phyloP scores from a whole-genome alignment of 1,140 invertebrate genomes.

The Drosophila orena region DNA sequence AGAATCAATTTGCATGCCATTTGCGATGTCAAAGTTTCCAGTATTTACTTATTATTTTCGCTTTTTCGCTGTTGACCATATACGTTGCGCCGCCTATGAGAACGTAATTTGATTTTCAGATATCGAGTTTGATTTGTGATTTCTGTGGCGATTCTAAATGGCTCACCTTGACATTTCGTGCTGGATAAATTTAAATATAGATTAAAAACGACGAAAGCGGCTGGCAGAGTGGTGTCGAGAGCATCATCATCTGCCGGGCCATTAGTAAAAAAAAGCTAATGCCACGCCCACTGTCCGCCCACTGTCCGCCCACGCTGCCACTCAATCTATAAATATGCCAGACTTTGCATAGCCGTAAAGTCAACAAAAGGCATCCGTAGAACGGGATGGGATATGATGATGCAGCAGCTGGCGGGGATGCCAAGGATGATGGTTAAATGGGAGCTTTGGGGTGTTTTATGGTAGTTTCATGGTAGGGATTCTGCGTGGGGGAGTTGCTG shows the following conservation, averaged over 20 bases:
- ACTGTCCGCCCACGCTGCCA: constrained; percentile 29
- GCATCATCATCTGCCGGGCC: constrained; percentile 53
- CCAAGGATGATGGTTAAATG: constrained; percentile 1
- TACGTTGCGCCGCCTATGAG: constrained; percentile 23
- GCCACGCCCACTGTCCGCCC: constrained; percentile 37
- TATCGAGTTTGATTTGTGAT: constrained; percentile 49
- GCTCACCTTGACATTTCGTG: constrained; percentile 71
- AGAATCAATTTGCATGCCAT: constrained; percentile 58
- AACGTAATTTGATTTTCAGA: constrained; percentile 51
- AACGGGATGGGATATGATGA: constrained; percentile 11
- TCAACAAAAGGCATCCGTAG: constrained; percentile 56
- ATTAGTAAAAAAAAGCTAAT: constrained; percentile 32
- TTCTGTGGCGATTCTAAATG: constrained; percentile 50
- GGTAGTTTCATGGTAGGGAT: too few species aligned
- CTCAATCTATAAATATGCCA: constrained; percentile 36
- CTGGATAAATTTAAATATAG: constrained; percentile 59
- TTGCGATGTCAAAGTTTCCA: constrained; percentile 35
- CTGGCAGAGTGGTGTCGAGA: constrained; percentile 31
- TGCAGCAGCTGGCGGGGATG: constrained; percentile 33
- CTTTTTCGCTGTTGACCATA: constrained; percentile 52
- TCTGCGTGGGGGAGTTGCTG: background rate
- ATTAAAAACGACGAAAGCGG: constrained; percentile 59
- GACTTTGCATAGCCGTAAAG: constrained; percentile 78
- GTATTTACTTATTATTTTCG: constrained; percentile 10
- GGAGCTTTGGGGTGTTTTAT: background rate